Conservation (phyloP, 1,140 invertebrate genomes). For the Aphidius gifuensis region DNA sequence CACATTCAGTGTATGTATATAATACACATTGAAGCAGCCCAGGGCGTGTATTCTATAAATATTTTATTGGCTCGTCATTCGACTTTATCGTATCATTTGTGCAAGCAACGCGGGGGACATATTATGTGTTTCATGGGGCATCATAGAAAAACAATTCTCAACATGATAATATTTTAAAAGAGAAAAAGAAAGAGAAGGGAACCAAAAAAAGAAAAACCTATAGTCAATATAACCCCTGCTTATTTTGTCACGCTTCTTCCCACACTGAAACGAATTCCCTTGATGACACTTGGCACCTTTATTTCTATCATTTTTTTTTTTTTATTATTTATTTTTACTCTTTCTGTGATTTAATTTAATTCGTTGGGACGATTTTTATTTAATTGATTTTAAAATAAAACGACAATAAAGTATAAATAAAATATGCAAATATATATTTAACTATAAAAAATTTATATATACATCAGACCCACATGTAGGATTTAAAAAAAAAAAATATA, state of each 20-base stretch:
- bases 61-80: conserved; percentile 53
- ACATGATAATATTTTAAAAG: too few species aligned
- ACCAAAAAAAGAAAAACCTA: not conserved
- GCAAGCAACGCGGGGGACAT: conserved; percentile 8
- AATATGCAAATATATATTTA: not conserved
- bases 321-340: too few species aligned
- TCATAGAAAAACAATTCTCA: too few species aligned
- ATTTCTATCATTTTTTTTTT: not conserved
- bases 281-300: conserved; percentile 16
- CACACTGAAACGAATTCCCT: conserved; percentile 18
- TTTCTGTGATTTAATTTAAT: conserved; percentile 5
- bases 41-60: conserved; percentile 44
- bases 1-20: conserved; percentile 8
- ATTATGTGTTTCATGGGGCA: not conserved
- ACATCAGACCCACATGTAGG: too few species aligned
- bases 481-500: too few species aligned
- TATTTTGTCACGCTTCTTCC: conserved; percentile 15
- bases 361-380: conserved; percentile 1
- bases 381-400: conserved; percentile 13
- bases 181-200: too few species aligned
- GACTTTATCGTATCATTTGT: conserved; percentile 38
- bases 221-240: not conserved
- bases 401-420: not conserved
- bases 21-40: not conserved
- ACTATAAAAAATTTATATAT: not conserved